A percentile compares a stretch with the other conserved stretches of the same genome.
These are phyloP conservation scores for Epizoanthus illoricatus DNA, from an alignment of 92 coral and sea anemone species.

Conservation along the genomic window DNA sequence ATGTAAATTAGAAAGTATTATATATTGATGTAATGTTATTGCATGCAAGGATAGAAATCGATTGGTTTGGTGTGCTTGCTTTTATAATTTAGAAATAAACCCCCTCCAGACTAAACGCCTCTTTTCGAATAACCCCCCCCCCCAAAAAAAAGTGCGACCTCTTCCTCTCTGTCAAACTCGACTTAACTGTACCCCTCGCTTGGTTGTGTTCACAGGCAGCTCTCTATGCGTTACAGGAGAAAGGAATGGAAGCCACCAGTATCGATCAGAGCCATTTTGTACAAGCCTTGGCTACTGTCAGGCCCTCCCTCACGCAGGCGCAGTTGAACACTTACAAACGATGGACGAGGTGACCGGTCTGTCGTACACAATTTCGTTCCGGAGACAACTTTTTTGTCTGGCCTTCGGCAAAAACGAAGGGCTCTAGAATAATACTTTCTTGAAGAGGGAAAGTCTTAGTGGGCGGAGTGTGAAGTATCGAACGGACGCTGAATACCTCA, in stretches of 20 bases:
- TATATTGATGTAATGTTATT: too few relatives aligned
- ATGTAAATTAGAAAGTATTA: too few relatives aligned
- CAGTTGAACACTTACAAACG: slow-evolving; percentile 62
- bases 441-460: not conserved
- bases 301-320: slow-evolving; percentile 71
- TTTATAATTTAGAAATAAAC: too few relatives aligned
- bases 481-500: too few relatives aligned
- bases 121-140: not conserved
- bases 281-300: slow-evolving; percentile 72
- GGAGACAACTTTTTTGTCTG: not conserved
- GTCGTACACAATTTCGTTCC: not conserved
- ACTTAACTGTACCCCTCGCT: not conserved
- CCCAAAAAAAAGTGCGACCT: not conserved
- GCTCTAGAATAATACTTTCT: too few relatives aligned
- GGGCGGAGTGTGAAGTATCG: not conserved
- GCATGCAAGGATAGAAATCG: too few relatives aligned
- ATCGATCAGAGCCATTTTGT: slow-evolving; percentile 82
- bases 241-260: slow-evolving; percentile 65
- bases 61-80: too few relatives aligned
- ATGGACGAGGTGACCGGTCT: slow-evolving; percentile 1
- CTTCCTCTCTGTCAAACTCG: not conserved
- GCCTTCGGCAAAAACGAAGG: too few relatives aligned
- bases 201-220: slow-evolving; percentile 73
- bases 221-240: slow-evolving; percentile 76
- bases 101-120: not conserved